Evolutionary conservation across 2,888 invertebrate species (phyloP).

Genomic region (Clusia tigrina): DNA sequence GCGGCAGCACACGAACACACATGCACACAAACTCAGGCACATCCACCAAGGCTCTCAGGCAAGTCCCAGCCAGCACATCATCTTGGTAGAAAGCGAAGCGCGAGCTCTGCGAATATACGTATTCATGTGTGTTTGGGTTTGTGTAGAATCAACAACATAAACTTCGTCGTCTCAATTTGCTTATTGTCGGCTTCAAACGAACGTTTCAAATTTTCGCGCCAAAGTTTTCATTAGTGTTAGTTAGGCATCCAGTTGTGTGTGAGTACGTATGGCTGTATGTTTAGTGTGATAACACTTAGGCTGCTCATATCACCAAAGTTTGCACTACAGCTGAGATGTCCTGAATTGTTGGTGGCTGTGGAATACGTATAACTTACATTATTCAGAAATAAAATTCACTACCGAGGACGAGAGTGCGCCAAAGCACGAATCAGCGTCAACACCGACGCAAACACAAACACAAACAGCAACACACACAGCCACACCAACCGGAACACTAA

Average conservation of each 20-base stretch:
- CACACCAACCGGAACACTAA: neutral
- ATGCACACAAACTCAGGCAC: neutral
- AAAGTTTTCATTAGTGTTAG: conserved; percentile 22
- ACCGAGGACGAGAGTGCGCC: neutral
- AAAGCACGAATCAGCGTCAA: neutral
- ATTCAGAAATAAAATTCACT: neutral
- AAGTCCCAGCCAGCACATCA: neutral
- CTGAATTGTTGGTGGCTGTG: neutral
- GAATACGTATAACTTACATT: neutral
- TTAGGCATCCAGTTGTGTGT: neutral
- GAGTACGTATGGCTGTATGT: neutral
- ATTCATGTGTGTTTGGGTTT: conserved; percentile 15
- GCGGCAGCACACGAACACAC: neutral
- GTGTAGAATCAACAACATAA: conserved; percentile 53
- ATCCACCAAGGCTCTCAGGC: neutral
- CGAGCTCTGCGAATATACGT: neutral
- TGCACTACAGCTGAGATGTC: neutral
- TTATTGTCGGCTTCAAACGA: conserved; percentile 45
- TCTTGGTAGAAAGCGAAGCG: neutral
- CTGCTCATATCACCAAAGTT: neutral
- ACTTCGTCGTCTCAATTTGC: conserved; percentile 56
- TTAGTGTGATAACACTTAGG: neutral
- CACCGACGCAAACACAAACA: neutral
- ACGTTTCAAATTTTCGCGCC: conserved; percentile 20
- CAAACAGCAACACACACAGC: neutral